Evolutionary conservation across 2,888 invertebrate genomes (phyloP), one percentile per base, ranked within the genome.

Genomic region (Enchytraeus crypticus): DNA sequence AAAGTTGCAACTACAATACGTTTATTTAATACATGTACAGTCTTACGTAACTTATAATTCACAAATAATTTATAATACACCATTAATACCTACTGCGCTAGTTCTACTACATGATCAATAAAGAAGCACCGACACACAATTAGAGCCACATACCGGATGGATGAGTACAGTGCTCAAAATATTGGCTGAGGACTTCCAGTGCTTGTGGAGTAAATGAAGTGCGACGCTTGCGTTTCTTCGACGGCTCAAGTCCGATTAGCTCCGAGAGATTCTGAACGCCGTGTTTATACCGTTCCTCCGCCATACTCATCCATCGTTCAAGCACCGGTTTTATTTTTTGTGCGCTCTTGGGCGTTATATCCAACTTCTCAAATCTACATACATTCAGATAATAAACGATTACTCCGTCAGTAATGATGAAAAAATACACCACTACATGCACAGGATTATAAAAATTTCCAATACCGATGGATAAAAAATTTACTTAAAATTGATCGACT

Each of bases 321-420:
- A 96, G 85, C 73, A 96, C 96, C 71, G 96, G 96, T 82, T 95
- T 95, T 80, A 96, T 96, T 85, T 96, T 96, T 84, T 93, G 92
- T 76, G 96, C 96, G 85, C 95, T 95, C 84, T 96, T 95, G 79
- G 96, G 96, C 77, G 96, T 96, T 77, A 96, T 96, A 84, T 96
- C 96, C 83, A 96, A 85, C 84, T 96, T 96, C 84, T 96, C 96
- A 86, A 96, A 96, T 88, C 79, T 78, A 63, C n/a, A n/a, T n/a
- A n/a, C n/a, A n/a, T n/a, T n/a, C 18, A 38, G 43, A 38, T 38
- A 14, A 38, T n/a, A n/a, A n/a, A n/a, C n/a, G n/a, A n/a, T n/a
- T n/a, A n/a, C n/a, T n/a, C n/a, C n/a, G n/a, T n/a, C n/a, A n/a
- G n/a, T n/a, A n/a, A n/a, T n/a, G n/a, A n/a, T n/a, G n/a, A n/a